Evolutionary conservation across 2,113 vertebrate genomes (phyloP).

Genomic region (Thalassoma bifasciatum): DNA sequence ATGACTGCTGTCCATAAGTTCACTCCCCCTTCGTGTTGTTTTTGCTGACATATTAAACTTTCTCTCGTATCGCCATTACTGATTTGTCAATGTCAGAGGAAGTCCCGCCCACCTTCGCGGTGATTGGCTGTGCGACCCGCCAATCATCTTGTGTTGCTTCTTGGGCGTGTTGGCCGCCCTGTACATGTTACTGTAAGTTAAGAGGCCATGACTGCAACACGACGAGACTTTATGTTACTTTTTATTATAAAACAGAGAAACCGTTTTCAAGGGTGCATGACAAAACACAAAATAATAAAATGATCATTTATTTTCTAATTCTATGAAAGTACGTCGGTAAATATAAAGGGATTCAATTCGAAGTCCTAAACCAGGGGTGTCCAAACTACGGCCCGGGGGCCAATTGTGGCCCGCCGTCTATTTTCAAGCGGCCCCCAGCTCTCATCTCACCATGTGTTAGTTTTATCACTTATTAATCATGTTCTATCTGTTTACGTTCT

Average conservation of each 20-base stretch:
- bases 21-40: constrained; percentile 79
- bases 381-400: too few relatives aligned
- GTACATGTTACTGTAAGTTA: background rate
- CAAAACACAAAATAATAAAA: background rate
- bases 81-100: constrained; percentile 80
- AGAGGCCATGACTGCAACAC: background rate
- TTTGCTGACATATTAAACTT: constrained; percentile 79
- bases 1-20: constrained; percentile 90
- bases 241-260: background rate
- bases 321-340: background rate
- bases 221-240: background rate
- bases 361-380: too few relatives aligned
- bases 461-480: too few relatives aligned
- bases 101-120: constrained; percentile 27
- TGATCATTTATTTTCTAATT: background rate
- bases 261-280: background rate
- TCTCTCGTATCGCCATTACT: constrained; percentile 54
- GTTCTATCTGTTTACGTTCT: too few relatives aligned
- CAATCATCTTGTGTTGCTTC: constrained; percentile 35
- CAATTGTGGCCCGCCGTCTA: too few relatives aligned
- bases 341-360: background rate
- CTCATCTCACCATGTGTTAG: too few relatives aligned
- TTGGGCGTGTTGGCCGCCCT: constrained; percentile 26
- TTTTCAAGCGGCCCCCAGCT: too few relatives aligned
- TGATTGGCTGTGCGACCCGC: constrained; percentile 67